phyloP scores from a whole-genome alignment of 37 sponge, comb jelly and placozoan genomes.

The Hexactinellida sp. region DNA sequence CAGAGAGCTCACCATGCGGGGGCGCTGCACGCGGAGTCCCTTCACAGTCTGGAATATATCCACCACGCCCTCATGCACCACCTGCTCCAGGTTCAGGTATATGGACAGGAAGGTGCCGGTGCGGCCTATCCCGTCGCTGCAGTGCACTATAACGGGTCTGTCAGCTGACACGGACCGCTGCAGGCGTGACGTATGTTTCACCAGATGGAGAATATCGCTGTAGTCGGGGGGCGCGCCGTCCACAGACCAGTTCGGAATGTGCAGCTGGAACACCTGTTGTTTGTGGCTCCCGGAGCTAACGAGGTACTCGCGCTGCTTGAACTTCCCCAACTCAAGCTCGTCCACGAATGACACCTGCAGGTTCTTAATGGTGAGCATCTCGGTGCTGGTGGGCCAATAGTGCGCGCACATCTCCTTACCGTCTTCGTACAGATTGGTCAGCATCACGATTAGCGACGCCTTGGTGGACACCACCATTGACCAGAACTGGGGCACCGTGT shows the following conservation, averaged over 20 bases:
- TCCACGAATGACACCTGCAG: conserved; percentile 6
- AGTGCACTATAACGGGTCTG: not conserved
- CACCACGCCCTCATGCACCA: not conserved
- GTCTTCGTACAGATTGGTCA: conserved; percentile 5
- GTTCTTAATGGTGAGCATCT: conserved; percentile 1
- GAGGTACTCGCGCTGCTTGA: not conserved
- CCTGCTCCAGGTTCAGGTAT: not conserved
- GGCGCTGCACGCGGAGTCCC: not conserved
- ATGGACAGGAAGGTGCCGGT: not conserved
- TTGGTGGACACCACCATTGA: not conserved
- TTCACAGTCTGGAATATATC: conserved; percentile 11
- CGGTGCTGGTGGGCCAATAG: conserved; percentile 10
- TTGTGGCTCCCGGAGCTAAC: not conserved
- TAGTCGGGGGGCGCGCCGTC: not conserved
- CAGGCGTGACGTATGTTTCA: not conserved
- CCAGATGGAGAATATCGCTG: not conserved
- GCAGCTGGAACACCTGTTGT: not conserved
- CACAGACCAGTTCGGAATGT: not conserved
- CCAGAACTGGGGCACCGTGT: conserved; percentile 5
- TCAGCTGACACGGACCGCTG: not conserved
- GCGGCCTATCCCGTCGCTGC: not conserved
- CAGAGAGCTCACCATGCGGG: not conserved
- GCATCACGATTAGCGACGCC: conserved; percentile 2
- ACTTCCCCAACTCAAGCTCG: not conserved
- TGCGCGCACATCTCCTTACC: conserved; percentile 7